phyloP scores from a whole-genome alignment of 2,113 vertebrate genomes.

The Petaurus breviceps region DNA sequence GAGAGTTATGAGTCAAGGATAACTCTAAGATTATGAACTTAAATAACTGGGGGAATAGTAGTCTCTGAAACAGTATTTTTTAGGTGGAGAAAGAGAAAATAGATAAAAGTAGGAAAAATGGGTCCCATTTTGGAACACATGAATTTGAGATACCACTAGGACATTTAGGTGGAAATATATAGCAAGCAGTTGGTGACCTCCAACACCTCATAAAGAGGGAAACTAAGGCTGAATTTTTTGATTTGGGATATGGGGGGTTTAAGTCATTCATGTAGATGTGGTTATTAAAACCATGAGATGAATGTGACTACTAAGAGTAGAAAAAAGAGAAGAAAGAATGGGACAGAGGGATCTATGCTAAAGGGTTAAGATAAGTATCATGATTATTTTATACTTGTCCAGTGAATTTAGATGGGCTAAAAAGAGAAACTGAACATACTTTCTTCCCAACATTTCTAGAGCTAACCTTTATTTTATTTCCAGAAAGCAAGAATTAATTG shows the following conservation, averaged over 20 bases:
- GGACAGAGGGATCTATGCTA: not conserved
- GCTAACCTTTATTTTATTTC: not conserved
- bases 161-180: not conserved
- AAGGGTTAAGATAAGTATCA: not conserved
- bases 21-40: not conserved
- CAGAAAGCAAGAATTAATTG: not conserved
- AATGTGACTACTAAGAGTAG: not conserved
- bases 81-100: not conserved
- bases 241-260: not conserved
- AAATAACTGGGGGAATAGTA: not conserved
- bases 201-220: not conserved
- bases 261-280: not conserved
- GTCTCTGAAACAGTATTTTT: not conserved
- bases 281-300: not conserved
- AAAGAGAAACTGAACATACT: conserved; percentile 30
- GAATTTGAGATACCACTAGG: not conserved
- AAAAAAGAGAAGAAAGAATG: not conserved
- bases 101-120: not conserved
- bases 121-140: no score
- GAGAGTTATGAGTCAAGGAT: no score
- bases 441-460: not conserved
- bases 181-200: no score
- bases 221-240: not conserved
- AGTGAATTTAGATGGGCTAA: not conserved
- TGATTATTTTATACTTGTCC: not conserved